Base-by-base conservation (phyloP, 2,888 invertebrate genomes). In the Oscheius onirici region DNA sequence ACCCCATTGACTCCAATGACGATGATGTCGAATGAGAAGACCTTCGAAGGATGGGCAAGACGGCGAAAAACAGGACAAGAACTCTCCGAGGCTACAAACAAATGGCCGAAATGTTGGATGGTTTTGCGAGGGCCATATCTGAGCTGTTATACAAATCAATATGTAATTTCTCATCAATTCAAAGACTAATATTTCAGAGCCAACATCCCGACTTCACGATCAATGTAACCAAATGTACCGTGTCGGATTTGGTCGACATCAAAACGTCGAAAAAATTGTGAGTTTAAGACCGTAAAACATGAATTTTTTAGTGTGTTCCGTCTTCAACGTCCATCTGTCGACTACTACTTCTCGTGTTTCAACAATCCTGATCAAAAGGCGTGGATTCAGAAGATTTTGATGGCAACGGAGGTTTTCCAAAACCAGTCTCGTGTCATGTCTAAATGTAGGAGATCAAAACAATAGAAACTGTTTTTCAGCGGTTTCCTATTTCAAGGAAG, bases 71-170 rank as follows among this genome's bases (percentile, higher is more conserved):
- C 80, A 10, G 41, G 74, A 0, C 77, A 75, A 5, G 82, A 82
- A 63, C 61, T 80, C 41, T 74, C 69, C 26, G 80, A 78, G 24
- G 66, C 72, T 20, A 82, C 80, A 17, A 82, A 82, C 58, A 82
- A 84, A 61, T 86, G 84, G 86, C 78, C 82, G 2, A 84, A 85
- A 69, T 78, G 80, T 40, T 86, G 86, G 86, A 77, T 83, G 76
- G 73, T 78, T 40, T 71, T 86, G 13, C 74, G 72, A 44, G 80
- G 78, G 17, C 75, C 77, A 8, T 75, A 80, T 60, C 69, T 86
- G 34, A 73, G 80, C 22, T 55, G 83, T 15, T 82, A 76, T 51
- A 66, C 77, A 13, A 83, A 85, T 74, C 83, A 86, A 74, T 75
- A 76, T 76, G 79, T 80, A 24, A 72, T 76, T 72, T 49, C 55